Evolutionary conservation across 2,888 invertebrate species (phyloP).

Genomic region (Danaus chrysippus): DNA sequence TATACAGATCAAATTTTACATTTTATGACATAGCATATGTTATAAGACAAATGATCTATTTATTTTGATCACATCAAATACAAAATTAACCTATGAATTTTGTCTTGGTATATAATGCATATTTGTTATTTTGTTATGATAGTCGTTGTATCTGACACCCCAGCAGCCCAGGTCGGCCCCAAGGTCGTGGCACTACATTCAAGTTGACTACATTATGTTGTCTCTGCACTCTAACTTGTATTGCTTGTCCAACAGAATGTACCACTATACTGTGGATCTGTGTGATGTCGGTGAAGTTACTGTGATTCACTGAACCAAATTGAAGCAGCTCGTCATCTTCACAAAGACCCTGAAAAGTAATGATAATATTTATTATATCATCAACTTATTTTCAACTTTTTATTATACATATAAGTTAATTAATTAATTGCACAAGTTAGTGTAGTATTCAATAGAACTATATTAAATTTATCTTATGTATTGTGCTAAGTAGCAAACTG

Average conservation of each 20-base stretch:
- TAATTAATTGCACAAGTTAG: too few species aligned
- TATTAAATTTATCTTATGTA: too few species aligned
- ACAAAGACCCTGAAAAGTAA: slow-evolving; percentile 80
- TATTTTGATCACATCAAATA: too few species aligned
- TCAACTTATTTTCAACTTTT: too few species aligned
- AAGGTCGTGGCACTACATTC: slow-evolving; percentile 83
- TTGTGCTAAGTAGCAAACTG: too few species aligned
- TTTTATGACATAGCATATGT: too few species aligned
- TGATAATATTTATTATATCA: slow-evolving; percentile 2
- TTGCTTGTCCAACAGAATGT: slow-evolving; percentile 78
- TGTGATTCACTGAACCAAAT: slow-evolving; percentile 86
- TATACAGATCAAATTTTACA: too few species aligned
- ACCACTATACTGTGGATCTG: slow-evolving; percentile 85
- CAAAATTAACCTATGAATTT: too few species aligned
- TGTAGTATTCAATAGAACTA: too few species aligned
- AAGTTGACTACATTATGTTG: slow-evolving; percentile 71
- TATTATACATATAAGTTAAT: too few species aligned
- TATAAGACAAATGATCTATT: too few species aligned
- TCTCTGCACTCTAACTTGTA: slow-evolving; percentile 75
- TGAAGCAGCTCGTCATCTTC: slow-evolving; percentile 84
- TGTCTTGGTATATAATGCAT: slow-evolving; percentile 6
- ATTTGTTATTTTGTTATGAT: slow-evolving; percentile 19
- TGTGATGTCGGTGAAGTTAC: slow-evolving; percentile 83
- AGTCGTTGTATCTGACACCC: slow-evolving; percentile 69
- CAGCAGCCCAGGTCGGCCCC: slow-evolving; percentile 88